A percentile compares a stretch with the other conserved stretches of the same genome.
phyloP scores from a whole-genome alignment of 2,888 invertebrate species.

The Drosophila recens region DNA sequence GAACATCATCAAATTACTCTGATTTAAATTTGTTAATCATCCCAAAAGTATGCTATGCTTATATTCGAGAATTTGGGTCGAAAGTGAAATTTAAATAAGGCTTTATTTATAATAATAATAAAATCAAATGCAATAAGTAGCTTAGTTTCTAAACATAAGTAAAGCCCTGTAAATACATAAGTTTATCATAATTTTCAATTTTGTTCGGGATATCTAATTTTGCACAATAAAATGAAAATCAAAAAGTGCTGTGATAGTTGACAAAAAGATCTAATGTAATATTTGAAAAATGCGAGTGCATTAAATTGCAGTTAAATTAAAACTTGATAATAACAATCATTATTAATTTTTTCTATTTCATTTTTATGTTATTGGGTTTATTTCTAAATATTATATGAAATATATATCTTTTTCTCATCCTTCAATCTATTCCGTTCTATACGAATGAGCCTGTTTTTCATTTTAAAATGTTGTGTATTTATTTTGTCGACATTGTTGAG shows the following conservation, averaged over 20 bases:
- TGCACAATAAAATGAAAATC: conserved; percentile 76
- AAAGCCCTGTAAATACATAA: conserved; percentile 44
- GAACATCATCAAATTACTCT: not conserved
- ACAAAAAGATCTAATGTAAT: conserved; percentile 47
- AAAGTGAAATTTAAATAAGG: conserved; percentile 19
- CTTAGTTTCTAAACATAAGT: conserved; percentile 35
- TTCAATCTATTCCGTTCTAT: not conserved
- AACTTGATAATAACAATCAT: conserved; percentile 20
- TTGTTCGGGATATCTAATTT: conserved; percentile 62
- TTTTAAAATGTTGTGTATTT: not conserved
- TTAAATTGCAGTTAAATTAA: conserved; percentile 42
- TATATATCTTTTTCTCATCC: not conserved
- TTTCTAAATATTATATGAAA: not conserved
- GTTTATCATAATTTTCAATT: conserved; percentile 39
- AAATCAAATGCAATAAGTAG: conserved; percentile 40
- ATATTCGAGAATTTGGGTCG: conserved; percentile 7
- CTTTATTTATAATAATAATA: conserved; percentile 4
- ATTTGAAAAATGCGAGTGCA: conserved; percentile 35
- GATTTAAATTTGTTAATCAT: not conserved
- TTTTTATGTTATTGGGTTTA: not conserved
- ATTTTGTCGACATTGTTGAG: not conserved
- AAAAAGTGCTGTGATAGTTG: conserved; percentile 83
- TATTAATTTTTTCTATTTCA: not conserved
- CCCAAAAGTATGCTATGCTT: not conserved
- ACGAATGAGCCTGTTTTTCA: not conserved